A percentile compares a stretch with the other conserved stretches of the same genome.
These are phyloP conservation scores for Aphelinus atriplicis DNA, from an alignment of 1,140 invertebrate species.

Conservation along the genomic window DNA sequence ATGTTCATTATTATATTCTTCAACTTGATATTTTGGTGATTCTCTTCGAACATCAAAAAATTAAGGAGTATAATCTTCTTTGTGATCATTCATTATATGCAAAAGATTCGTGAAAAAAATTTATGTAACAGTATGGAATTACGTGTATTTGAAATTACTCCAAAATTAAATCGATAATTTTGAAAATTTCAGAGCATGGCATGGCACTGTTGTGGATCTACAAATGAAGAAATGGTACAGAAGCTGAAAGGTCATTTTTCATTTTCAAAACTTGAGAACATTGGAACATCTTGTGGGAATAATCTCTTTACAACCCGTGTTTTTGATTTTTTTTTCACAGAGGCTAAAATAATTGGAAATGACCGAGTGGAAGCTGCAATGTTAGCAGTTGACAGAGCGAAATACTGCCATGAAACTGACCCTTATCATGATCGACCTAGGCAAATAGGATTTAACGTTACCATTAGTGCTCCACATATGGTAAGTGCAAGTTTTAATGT, in stretches of 20 bases:
- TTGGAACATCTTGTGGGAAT: constrained; percentile 30
- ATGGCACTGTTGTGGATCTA: constrained; percentile 61
- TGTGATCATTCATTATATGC: too few species aligned
- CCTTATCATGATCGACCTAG: constrained; percentile 93
- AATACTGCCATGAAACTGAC: constrained; percentile 77
- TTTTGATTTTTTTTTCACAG: constrained; percentile 64
- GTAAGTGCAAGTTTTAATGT: constrained; percentile 63
- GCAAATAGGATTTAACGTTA: constrained; percentile 89
- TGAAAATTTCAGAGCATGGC: constrained; percentile 50
- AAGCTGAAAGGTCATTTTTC: constrained; percentile 57
- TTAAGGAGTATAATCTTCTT: too few species aligned
- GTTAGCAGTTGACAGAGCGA: constrained; percentile 84
- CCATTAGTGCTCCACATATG: constrained; percentile 99
- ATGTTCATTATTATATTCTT: too few species aligned
- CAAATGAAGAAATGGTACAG: constrained; percentile 59
- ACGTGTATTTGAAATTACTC: too few species aligned
- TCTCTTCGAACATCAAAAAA: too few species aligned
- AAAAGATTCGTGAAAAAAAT: too few species aligned
- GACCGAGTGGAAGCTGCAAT: constrained; percentile 85
- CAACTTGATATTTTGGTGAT: too few species aligned
- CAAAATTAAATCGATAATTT: too few species aligned
- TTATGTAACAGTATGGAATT: too few species aligned
- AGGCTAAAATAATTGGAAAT: constrained; percentile 85
- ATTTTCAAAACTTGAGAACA: constrained; percentile 26
- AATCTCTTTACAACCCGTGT: neutral